Base-by-base conservation (phyloP, 2,113 vertebrate genomes). In the Ellobius talpinus region DNA sequence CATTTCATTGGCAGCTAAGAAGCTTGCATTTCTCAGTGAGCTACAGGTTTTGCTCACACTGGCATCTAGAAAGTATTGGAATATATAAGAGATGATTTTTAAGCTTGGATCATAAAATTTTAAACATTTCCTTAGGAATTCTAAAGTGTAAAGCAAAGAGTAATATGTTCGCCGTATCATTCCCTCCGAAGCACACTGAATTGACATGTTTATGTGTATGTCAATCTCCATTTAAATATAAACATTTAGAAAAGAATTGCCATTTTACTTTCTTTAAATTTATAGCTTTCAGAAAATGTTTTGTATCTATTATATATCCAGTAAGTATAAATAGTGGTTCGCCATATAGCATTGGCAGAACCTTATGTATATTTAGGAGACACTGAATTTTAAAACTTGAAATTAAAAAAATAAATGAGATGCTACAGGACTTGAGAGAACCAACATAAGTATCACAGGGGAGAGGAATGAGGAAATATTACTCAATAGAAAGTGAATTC, bases 91-190 rank as follows among this genome's bases (percentile, higher is more conserved):
- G 23, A 7, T 89, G 10, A 63, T 86, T 7, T 58, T 58, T 23
- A 91, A 92, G 36, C 3, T 26, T 89, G 8, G 3, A 14, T 79
- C 50, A 70, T 24, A 0, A 0, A 8, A 91, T 61, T 66, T 68
- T 90, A 23, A 87, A 91, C 19, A 68, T 45, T n/a, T 89, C 84
- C 74, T 50, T 68, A 76, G 16, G 73, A 13, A 96, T 85, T 68
- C 42, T 50, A 73, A 91, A 84, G 5, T 65, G 7, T 31, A 76
- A 90, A 92, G 88, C 73, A 58, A 58, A 65, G 61, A 84, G 36
- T 58, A n/a, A 65, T 9, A 70, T 66, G 31, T 68, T 12, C 21
- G 76, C 26, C 79, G 3, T 45, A 89, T 70, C 45, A 21, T 45
- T 5, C 9, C 31, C 76, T 52, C 33, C 5, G 70, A 3, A 4